A percentile compares a stretch with the other conserved stretches of the same genome.
These are phyloP conservation scores for Montipora efflorescens DNA, from an alignment of 64 coral and sea anemone genomes.

Conservation along the genomic window DNA sequence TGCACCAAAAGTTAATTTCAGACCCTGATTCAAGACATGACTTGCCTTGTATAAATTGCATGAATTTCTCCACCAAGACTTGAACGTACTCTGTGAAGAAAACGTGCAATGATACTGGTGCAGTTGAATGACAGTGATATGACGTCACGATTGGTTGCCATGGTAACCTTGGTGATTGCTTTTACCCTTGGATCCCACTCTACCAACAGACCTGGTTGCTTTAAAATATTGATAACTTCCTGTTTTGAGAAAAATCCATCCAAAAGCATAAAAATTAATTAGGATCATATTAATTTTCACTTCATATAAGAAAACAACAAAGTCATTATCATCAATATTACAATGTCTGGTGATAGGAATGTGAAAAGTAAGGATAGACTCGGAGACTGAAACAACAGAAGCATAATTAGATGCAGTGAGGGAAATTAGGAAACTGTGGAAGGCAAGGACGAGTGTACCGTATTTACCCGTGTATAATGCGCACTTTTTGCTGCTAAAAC, in stretches of 20 bases:
- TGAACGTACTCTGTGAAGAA: background rate
- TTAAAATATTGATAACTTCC: conserved; percentile 36
- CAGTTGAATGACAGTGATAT: conserved; percentile 40
- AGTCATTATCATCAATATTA: too few relatives aligned
- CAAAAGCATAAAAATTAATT: background rate
- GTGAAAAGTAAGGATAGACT: too few relatives aligned
- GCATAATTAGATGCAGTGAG: too few relatives aligned
- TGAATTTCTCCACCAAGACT: conserved; percentile 45
- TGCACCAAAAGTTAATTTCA: too few relatives aligned
- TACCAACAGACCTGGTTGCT: conserved; percentile 3
- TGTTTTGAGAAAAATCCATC: background rate
- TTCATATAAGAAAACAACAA: too few relatives aligned
- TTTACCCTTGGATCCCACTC: conserved; percentile 69
- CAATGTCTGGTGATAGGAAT: too few relatives aligned
- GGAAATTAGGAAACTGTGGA: too few relatives aligned
- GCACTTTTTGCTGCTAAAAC: too few relatives aligned
- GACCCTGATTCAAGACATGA: background rate
- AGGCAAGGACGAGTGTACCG: too few relatives aligned
- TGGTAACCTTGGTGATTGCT: conserved; percentile 23
- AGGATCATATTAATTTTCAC: too few relatives aligned
- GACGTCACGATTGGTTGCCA: conserved; percentile 41
- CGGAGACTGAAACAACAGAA: too few relatives aligned
- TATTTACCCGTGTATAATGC: too few relatives aligned
- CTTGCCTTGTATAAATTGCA: conserved; percentile 70
- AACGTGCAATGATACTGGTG: conserved; percentile 6